Evolutionary conservation across 2,888 invertebrate species (phyloP).

Genomic region (Lasioglossum figueresi): DNA sequence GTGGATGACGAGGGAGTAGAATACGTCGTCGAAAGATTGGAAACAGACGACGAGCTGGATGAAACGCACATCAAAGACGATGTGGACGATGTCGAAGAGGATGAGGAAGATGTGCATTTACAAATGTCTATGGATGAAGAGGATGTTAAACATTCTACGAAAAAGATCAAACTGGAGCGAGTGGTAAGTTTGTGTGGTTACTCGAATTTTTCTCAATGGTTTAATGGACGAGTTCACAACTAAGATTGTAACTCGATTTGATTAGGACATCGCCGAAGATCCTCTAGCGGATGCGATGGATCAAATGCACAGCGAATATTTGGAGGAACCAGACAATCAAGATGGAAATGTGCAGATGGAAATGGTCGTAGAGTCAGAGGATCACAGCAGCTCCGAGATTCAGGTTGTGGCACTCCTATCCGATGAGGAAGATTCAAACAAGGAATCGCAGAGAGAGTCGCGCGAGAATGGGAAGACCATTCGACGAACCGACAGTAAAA

Average conservation of each 20-base stretch:
- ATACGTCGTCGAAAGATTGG: slow-evolving; percentile 78
- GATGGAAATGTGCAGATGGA: slow-evolving; percentile 75
- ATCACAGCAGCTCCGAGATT: slow-evolving; percentile 52
- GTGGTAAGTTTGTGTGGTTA: slow-evolving; percentile 39
- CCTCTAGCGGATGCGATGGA: slow-evolving; percentile 79
- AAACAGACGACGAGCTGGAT: slow-evolving; percentile 60
- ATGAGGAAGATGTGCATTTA: slow-evolving; percentile 44
- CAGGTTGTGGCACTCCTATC: slow-evolving; percentile 57
- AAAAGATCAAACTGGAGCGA: slow-evolving; percentile 68
- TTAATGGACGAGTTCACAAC: background rate
- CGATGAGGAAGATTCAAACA: slow-evolving; percentile 57
- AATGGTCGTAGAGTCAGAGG: slow-evolving; percentile 75
- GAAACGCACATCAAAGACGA: slow-evolving; percentile 36
- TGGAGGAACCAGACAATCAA: slow-evolving; percentile 71
- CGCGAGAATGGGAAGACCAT: slow-evolving; percentile 45
- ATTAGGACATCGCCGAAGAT: slow-evolving; percentile 70
- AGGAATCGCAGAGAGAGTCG: slow-evolving; percentile 48
- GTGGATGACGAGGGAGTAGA: slow-evolving; percentile 75
- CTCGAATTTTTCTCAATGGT: too few species aligned
- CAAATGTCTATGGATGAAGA: slow-evolving; percentile 61
- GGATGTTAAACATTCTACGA: slow-evolving; percentile 52
- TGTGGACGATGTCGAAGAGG: slow-evolving; percentile 25
- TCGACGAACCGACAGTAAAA: slow-evolving; percentile 43
- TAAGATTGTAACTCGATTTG: background rate
- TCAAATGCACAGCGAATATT: slow-evolving; percentile 78